Conservation (phyloP, 2,797 vertebrate genomes). For the Mormyrops attenuatus region DNA sequence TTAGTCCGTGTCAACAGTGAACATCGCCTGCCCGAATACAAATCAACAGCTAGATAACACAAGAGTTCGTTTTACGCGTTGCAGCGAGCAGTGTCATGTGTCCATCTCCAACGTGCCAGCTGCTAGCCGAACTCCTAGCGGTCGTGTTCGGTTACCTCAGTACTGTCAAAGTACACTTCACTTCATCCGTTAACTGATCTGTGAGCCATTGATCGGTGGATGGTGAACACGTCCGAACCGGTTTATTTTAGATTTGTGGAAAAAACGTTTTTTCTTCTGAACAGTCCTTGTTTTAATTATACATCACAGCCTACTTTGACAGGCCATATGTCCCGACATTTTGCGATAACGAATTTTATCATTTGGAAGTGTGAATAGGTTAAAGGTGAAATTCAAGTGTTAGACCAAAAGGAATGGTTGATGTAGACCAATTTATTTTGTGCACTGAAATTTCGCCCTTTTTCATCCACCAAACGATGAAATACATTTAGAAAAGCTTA, state of each 20-base stretch:
- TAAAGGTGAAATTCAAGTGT: background rate
- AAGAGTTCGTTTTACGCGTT: conserved; percentile 10
- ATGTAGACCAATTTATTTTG: background rate
- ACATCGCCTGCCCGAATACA: background rate
- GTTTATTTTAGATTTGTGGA: background rate
- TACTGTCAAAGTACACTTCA: background rate
- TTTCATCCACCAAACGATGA: background rate
- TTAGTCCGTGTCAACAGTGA: background rate
- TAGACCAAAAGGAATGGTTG: background rate
- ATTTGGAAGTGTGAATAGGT: background rate
- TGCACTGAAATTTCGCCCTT: background rate
- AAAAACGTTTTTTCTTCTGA: background rate
- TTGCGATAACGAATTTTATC: background rate
- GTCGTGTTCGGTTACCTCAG: conserved; percentile 6
- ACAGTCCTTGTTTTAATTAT: background rate
- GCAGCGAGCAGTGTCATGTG: background rate
- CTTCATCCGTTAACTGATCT: background rate
- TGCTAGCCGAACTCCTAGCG: background rate
- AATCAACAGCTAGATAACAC: background rate
- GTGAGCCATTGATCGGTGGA: background rate
- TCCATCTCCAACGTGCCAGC: background rate
- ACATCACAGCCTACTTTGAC: background rate
- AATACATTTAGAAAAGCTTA: background rate
- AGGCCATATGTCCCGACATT: background rate
- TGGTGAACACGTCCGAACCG: background rate